phyloP scores from a whole-genome alignment of 2,797 vertebrate species.

The Epinephelus awoara region DNA sequence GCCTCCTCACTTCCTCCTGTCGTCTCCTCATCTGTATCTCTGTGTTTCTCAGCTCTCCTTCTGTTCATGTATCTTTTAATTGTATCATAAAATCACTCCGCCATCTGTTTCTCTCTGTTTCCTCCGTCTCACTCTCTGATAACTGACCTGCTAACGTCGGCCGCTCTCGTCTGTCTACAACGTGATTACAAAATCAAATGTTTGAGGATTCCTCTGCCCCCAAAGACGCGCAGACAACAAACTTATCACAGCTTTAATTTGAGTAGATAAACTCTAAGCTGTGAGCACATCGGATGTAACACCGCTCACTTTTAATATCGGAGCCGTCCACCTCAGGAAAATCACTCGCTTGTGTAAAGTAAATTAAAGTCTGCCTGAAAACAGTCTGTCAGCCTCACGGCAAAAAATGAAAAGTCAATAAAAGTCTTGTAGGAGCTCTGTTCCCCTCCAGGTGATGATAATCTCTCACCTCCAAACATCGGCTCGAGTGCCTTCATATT shows the following conservation, averaged over 20 bases:
- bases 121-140: not conserved
- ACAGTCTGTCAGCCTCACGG: slow-evolving; percentile 26
- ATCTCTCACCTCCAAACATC: slow-evolving; percentile 33
- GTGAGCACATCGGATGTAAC: slow-evolving; percentile 8
- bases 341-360: slow-evolving; percentile 31
- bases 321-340: slow-evolving; percentile 1
- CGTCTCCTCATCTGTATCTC: not conserved
- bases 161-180: too few species aligned
- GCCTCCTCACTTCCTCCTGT: not conserved
- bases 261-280: not conserved
- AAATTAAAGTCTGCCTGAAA: slow-evolving; percentile 36
- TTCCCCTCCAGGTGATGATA: slow-evolving; percentile 28
- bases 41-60: not conserved
- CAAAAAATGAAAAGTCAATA: slow-evolving; percentile 54
- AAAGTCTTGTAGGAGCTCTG: slow-evolving; percentile 30
- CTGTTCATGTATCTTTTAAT: not conserved
- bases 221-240: not conserved
- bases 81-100: not conserved
- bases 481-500: slow-evolving; percentile 42
- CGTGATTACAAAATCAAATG: too few species aligned
- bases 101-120: not conserved
- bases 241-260: not conserved
- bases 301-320: slow-evolving; percentile 16
- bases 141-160: too few species aligned
- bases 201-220: not conserved